phyloP scores from a whole-genome alignment of 2,797 vertebrate genomes.

The Gymnoscopelus microlampas region DNA sequence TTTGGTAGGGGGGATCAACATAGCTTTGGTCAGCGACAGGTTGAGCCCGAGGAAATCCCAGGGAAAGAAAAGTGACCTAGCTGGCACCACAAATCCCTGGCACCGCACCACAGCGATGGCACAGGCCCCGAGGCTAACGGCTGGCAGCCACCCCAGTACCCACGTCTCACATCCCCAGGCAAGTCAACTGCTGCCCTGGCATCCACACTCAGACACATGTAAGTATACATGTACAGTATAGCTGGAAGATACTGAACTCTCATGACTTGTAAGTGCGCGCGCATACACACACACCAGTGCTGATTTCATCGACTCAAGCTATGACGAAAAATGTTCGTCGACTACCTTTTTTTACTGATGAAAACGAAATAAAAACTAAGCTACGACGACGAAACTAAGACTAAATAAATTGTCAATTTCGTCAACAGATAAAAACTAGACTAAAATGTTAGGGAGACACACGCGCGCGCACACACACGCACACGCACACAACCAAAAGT shows the following conservation, averaged over 20 bases:
- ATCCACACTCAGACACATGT: slow-evolving; percentile 28
- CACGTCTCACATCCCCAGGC: slow-evolving; percentile 60
- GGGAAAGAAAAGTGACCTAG: slow-evolving; percentile 38
- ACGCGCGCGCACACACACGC: neutral
- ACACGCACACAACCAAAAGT: too few relatives aligned
- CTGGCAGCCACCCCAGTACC: slow-evolving; percentile 56
- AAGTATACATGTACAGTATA: slow-evolving; percentile 4
- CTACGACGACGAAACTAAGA: too few relatives aligned
- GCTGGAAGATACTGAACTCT: slow-evolving; percentile 25
- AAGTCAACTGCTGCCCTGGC: slow-evolving; percentile 59
- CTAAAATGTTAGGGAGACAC: too few relatives aligned
- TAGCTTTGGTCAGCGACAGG: slow-evolving; percentile 53
- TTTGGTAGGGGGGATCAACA: slow-evolving; percentile 10
- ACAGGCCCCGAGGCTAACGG: slow-evolving; percentile 47
- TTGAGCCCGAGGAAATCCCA: slow-evolving; percentile 42
- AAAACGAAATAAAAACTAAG: too few relatives aligned
- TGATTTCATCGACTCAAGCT: too few relatives aligned
- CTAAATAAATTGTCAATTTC: too few relatives aligned
- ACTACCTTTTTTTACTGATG: too few relatives aligned
- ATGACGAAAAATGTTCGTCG: too few relatives aligned
- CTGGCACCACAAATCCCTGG: slow-evolving; percentile 47
- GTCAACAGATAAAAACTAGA: too few relatives aligned
- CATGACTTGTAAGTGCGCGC: slow-evolving; percentile 11
- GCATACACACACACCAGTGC: too few relatives aligned
- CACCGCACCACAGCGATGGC: slow-evolving; percentile 40